Percentiles rank a stretch among this genome's conserved stretches.
phyloP scores from a whole-genome alignment of 2,888 invertebrate species.

The Dugesia japonica region DNA sequence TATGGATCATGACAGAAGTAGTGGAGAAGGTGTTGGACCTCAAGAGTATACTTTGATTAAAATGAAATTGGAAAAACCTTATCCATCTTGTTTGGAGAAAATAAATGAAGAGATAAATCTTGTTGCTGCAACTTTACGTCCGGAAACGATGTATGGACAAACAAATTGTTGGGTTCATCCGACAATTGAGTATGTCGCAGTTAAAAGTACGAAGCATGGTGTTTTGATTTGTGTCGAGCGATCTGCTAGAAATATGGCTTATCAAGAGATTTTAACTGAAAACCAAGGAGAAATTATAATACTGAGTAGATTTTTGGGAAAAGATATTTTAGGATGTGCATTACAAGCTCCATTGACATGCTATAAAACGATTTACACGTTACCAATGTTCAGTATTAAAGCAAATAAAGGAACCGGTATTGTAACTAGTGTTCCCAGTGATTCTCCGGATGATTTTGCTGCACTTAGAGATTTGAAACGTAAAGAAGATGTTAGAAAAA shows the following conservation, averaged over 20 bases:
- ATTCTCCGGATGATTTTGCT: conserved; percentile 94
- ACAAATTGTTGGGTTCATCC: conserved; percentile 96
- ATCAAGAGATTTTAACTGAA: conserved; percentile 54
- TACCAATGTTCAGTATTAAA: conserved; percentile 93
- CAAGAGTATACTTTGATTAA: conserved; percentile 94
- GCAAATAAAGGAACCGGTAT: conserved; percentile 94
- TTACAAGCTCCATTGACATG: conserved; percentile 68
- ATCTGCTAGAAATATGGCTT: conserved; percentile 83
- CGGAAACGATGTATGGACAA: conserved; percentile 99
- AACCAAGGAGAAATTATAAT: neutral
- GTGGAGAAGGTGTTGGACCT: conserved; percentile 88
- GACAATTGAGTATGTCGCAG: conserved; percentile 77
- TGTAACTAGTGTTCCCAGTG: conserved; percentile 91
- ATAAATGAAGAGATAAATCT: conserved; percentile 54
- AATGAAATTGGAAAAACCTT: conserved; percentile 63
- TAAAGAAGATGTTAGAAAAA: conserved; percentile 65
- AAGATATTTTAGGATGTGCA: conserved; percentile 65
- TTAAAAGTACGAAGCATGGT: conserved; percentile 49
- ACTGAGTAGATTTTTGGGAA: neutral
- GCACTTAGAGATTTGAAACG: conserved; percentile 54
- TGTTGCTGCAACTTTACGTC: conserved; percentile 88
- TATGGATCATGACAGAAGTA: conserved; percentile 93
- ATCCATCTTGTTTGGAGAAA: conserved; percentile 12
- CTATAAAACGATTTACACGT: conserved; percentile 68
- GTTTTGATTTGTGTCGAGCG: conserved; percentile 71